Percentiles rank a stretch among this genome's conserved stretches.
These are phyloP conservation scores for Fissipunctia ypsillon DNA, from an alignment of 2,888 invertebrate genomes.

Conservation along the genomic window DNA sequence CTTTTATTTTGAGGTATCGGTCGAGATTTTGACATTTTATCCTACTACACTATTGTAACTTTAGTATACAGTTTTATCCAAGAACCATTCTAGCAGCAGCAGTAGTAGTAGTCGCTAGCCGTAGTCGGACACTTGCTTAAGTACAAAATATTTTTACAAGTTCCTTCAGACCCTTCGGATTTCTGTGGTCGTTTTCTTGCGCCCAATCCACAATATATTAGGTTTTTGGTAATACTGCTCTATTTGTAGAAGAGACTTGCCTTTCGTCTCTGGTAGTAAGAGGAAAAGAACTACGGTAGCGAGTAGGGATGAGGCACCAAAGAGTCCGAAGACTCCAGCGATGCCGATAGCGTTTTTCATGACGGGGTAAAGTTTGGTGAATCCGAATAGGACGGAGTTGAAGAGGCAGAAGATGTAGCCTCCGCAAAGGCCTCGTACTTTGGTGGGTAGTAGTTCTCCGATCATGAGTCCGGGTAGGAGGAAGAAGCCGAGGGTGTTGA, in stretches of 20 bases:
- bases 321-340: constrained; percentile 93
- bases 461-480: constrained; percentile 94
- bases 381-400: constrained; percentile 92
- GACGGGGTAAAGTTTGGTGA: constrained; percentile 93
- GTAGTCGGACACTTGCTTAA: constrained; percentile 50
- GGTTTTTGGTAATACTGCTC: constrained; percentile 94
- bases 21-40: constrained; percentile 38
- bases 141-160: constrained; percentile 56
- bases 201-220: constrained; percentile 91
- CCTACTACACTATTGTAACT: constrained; percentile 31
- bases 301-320: constrained; percentile 91
- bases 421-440: constrained; percentile 93
- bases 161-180: constrained; percentile 77
- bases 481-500: constrained; percentile 94
- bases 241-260: constrained; percentile 93
- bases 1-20: constrained; percentile 18
- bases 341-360: constrained; percentile 91
- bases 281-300: constrained; percentile 92
- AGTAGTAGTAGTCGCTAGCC: constrained; percentile 3
- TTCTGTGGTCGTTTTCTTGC: constrained; percentile 79
- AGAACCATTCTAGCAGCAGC: constrained; percentile 16
- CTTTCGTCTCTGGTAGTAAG: constrained; percentile 94
- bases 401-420: constrained; percentile 94
- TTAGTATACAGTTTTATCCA: constrained; percentile 20
- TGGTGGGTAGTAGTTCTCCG: constrained; percentile 94